Conservation (phyloP, 2,888 invertebrate species). For the Hirtodrosophila histrioides region DNA sequence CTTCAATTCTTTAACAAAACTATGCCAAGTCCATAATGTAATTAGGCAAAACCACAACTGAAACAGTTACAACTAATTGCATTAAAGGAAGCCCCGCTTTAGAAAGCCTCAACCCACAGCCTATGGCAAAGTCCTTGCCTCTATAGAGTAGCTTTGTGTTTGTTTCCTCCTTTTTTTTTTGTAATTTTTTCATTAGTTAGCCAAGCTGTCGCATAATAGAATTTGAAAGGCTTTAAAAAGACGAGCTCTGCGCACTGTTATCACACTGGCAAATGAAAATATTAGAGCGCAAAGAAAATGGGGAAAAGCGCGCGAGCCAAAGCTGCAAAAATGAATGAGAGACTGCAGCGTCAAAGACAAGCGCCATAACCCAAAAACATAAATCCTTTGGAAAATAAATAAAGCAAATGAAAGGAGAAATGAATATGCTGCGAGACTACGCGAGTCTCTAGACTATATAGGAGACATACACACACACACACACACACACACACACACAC, state of each 20-base stretch:
- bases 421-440: constrained; percentile 54
- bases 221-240: constrained; percentile 60
- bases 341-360: constrained; percentile 64
- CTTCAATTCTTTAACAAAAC: constrained; percentile 23
- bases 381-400: constrained; percentile 74
- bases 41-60: constrained; percentile 43
- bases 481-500: constrained; percentile 12
- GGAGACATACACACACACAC: background rate
- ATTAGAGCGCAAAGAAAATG: constrained; percentile 12
- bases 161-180: constrained; percentile 1
- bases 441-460: constrained; percentile 31
- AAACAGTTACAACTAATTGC: constrained; percentile 47
- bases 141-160: constrained; percentile 19
- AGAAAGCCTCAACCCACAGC: constrained; percentile 24
- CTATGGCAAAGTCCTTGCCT: constrained; percentile 22
- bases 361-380: constrained; percentile 78
- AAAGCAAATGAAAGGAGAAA: constrained; percentile 57
- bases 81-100: constrained; percentile 22
- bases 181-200: constrained; percentile 57
- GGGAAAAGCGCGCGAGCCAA: constrained; percentile 6
- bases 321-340: constrained; percentile 21
- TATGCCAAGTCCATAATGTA: constrained; percentile 54
- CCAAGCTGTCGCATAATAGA: constrained; percentile 63
- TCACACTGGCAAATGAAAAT: constrained; percentile 38
- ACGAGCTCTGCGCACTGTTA: constrained; percentile 36